Conservation (phyloP, 2,888 invertebrate species). For the Orchesella flavescens region DNA sequence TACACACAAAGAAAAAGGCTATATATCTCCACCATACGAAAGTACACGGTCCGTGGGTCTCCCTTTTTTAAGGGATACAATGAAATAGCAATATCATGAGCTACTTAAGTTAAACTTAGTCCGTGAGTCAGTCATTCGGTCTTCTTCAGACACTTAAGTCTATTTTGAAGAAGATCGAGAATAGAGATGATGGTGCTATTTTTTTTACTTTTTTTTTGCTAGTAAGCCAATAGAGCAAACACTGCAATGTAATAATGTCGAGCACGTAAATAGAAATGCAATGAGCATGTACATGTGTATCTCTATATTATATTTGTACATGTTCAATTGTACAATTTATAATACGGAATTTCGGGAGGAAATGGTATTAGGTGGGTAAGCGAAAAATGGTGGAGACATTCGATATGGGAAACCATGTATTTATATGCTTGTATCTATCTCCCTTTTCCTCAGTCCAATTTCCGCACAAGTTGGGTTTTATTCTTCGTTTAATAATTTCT, state of each 20-base stretch:
- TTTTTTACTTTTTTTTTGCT: neutral
- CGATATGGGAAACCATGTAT: too few species aligned
- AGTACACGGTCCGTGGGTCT: neutral
- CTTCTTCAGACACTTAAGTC: neutral
- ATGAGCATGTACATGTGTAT: neutral
- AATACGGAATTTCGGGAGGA: neutral
- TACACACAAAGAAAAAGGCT: neutral
- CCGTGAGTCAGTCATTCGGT: neutral
- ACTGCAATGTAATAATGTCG: too few species aligned
- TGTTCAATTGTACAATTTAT: too few species aligned
- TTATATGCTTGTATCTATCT: too few species aligned
- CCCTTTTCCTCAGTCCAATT: slow-evolving; percentile 40
- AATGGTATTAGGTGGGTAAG: neutral
- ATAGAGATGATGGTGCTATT: neutral
- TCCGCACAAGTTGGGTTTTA: slow-evolving; percentile 38
- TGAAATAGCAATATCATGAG: slow-evolving; percentile 31
- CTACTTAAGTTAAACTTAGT: slow-evolving; percentile 26
- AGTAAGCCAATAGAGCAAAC: too few species aligned
- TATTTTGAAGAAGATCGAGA: slow-evolving; percentile 5
- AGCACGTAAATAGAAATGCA: neutral
- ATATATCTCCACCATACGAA: neutral
- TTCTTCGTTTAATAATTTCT: slow-evolving; percentile 41
- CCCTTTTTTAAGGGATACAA: slow-evolving; percentile 1
- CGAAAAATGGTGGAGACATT: too few species aligned
- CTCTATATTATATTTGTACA: neutral